Base-by-base conservation (phyloP, 2,888 invertebrate species). In the Caenorhabditis sp. region DNA sequence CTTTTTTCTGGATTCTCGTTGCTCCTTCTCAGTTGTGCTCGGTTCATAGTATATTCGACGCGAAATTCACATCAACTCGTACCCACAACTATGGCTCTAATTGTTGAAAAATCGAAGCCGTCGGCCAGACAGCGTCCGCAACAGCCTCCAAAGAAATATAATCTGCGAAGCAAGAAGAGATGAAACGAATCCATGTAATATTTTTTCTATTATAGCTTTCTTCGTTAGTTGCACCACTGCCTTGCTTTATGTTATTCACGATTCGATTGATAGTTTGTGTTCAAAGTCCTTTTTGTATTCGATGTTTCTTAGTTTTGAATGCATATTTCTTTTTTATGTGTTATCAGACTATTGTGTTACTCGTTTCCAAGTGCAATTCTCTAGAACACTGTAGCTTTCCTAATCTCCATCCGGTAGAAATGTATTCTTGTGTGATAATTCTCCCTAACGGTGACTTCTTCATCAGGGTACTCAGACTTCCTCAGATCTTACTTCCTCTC, bases 1-100 rank as follows among this genome's bases (percentile, higher is more conserved):
- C 70, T 79, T 24, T 70, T 28, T 35, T 70, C 79, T 10, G 70
- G 61, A 44, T 70, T 63, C 16, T 35, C 79, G 5, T 49, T 79
- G 0, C 38, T 79, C 7, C 56, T 79, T 8, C 35, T 79, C 47
- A 31, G 64, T 35, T 51, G 70, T 22, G 70, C 70, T 31, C 61
- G 79, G 14, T 70, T 70, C 16, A 64, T 70, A 14, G 19, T 35
- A 5, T 54, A 49, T 49, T 22, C 66, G n/a, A 26, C 24, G 16
- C 12, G 66, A 51, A 66, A 14, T n/a, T n/a, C n/a, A 22, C 24
- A 24, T 12, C 12, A 5, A 26, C 22, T 19, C 31, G 22, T n/a
- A n/a, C 14, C 54, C 6, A 8, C 63, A 44, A 1, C 41, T 19
- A 0, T 41, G 35, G 49, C 38, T 35, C 2, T 26, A 38, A 6